Percentiles rank a stretch among this genome's conserved stretches.
Conservation (phyloP, 2,888 invertebrate genomes). For the Drosophila melanosoma region DNA sequence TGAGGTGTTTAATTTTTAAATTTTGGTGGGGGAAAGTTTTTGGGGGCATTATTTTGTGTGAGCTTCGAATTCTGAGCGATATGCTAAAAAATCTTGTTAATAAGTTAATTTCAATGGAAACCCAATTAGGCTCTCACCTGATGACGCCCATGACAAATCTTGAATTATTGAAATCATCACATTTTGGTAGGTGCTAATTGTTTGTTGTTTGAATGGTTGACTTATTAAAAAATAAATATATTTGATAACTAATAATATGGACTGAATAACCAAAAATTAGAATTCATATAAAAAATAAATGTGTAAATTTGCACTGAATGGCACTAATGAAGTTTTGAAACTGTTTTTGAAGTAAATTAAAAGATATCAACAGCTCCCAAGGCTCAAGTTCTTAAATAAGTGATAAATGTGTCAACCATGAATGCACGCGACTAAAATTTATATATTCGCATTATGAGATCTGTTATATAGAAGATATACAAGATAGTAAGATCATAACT, state of each 20-base stretch:
- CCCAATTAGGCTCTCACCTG: constrained; percentile 54
- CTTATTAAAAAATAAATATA: constrained; percentile 13
- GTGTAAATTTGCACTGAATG: not conserved
- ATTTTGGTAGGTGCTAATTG: constrained; percentile 60
- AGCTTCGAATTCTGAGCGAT: constrained; percentile 50
- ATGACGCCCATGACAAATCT: constrained; percentile 28
- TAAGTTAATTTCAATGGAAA: constrained; percentile 68
- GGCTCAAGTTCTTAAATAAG: not conserved
- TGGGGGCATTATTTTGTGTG: constrained; percentile 37
- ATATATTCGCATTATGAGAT: not conserved
- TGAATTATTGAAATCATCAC: constrained; percentile 29
- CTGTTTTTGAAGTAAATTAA: not conserved
- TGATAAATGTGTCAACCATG: no score
- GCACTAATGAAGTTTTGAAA: not conserved
- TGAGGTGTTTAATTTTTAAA: constrained; percentile 24
- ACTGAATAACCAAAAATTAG: not conserved
- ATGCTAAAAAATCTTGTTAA: constrained; percentile 71
- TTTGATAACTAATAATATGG: constrained; percentile 16
- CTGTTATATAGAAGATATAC: constrained; percentile 7
- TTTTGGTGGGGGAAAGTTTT: constrained; percentile 23
- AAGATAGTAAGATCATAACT: constrained; percentile 6
- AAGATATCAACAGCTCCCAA: not conserved
- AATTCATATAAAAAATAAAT: not conserved
- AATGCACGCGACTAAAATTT: constrained; percentile 2
- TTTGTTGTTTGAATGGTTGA: constrained; percentile 8